These are phyloP conservation scores for Anguilla marmorata DNA, from an alignment of 2,797 vertebrate species.

Conservation along the genomic window DNA sequence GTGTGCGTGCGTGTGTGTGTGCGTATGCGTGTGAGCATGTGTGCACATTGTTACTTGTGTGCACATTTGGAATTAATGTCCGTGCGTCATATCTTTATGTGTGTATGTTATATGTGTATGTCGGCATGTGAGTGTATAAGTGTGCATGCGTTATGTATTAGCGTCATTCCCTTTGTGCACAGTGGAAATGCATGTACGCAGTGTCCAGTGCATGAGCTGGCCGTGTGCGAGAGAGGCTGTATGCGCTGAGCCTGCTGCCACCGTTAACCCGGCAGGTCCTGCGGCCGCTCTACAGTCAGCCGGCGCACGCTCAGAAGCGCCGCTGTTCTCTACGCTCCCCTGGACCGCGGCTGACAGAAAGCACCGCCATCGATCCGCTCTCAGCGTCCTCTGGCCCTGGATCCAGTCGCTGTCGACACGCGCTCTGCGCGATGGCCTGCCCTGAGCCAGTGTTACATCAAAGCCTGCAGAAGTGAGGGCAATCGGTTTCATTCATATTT, in stretches of 20 bases:
- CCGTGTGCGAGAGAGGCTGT: neutral
- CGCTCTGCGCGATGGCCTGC: neutral
- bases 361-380: neutral
- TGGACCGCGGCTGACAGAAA: neutral
- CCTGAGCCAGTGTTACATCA: constrained; percentile 12
- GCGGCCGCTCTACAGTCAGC: neutral
- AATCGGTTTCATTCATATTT: constrained; percentile 12
- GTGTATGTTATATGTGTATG: neutral
- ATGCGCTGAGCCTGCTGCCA: neutral
- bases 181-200: neutral
- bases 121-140: neutral
- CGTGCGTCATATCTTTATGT: no score
- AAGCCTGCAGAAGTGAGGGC: neutral
- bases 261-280: neutral
- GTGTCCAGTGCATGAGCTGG: neutral
- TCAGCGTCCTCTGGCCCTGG: neutral
- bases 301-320: neutral
- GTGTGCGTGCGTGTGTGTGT: constrained; percentile 5
- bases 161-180: neutral
- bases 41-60: neutral
- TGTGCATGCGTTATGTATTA: neutral
- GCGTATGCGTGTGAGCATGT: neutral
- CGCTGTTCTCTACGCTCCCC: neutral
- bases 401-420: neutral
- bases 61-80: neutral